A percentile compares a stretch with the other conserved stretches of the same genome.
These are phyloP conservation scores for Phymanthus crucifer DNA, from an alignment of 92 coral and sea anemone genomes.

Conservation along the genomic window DNA sequence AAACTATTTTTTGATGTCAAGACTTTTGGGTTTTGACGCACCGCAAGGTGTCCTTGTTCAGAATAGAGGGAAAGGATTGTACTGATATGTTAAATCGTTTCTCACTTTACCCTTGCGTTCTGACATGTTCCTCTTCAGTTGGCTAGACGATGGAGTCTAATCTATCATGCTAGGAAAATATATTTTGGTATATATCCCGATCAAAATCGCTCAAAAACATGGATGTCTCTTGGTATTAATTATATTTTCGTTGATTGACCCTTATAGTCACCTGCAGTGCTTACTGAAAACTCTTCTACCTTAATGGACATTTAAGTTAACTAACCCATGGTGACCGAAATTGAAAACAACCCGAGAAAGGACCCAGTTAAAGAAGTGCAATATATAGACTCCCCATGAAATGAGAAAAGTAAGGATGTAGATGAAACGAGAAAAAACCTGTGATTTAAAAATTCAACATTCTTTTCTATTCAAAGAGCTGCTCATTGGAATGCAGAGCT, in stretches of 20 bases:
- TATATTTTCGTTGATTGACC: background rate
- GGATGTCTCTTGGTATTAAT: background rate
- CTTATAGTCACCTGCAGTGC: background rate
- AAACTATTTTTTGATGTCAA: background rate
- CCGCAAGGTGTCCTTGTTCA: slow-evolving; percentile 4
- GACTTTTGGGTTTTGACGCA: slow-evolving; percentile 7
- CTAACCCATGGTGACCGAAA: background rate
- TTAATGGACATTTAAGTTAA: background rate
- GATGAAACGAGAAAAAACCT: background rate
- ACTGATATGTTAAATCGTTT: background rate
- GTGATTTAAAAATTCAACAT: background rate
- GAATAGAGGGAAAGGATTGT: background rate
- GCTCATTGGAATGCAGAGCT: background rate
- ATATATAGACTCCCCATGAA: background rate
- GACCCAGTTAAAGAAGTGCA: background rate
- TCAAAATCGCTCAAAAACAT: no score
- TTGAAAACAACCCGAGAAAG: background rate
- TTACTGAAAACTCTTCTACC: background rate
- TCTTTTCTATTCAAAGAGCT: background rate
- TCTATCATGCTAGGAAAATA: no score
- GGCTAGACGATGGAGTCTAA: background rate
- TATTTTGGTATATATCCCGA: no score
- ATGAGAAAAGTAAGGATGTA: background rate
- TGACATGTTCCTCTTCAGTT: background rate
- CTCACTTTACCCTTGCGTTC: background rate